phyloP scores from a whole-genome alignment of 1,140 invertebrate genomes.

The Neelides sp. region DNA sequence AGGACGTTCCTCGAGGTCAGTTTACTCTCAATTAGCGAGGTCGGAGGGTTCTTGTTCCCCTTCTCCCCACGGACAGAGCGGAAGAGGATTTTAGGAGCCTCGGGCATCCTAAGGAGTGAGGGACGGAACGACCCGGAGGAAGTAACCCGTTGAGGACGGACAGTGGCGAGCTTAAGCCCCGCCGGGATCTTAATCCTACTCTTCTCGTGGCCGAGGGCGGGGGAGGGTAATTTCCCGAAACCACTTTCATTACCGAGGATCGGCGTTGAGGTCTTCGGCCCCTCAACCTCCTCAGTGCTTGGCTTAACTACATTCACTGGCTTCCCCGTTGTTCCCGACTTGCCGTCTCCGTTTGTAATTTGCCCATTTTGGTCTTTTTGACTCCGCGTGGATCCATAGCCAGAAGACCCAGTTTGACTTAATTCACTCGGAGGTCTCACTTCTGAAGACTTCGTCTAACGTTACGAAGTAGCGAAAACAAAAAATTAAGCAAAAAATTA shows the following conservation, averaged over 20 bases:
- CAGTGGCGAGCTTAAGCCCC: slow-evolving; percentile 24
- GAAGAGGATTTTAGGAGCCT: slow-evolving; percentile 29
- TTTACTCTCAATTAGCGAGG: neutral
- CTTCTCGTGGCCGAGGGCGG: neutral
- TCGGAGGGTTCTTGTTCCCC: neutral
- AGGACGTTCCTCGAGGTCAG: neutral
- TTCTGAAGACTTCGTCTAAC: slow-evolving; percentile 16
- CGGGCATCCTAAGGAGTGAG: slow-evolving; percentile 29
- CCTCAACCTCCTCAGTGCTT: slow-evolving; percentile 13
- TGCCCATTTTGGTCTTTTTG: slow-evolving; percentile 33
- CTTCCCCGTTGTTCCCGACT: slow-evolving; percentile 4
- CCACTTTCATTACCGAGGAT: slow-evolving; percentile 10
- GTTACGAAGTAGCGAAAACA: slow-evolving; percentile 15
- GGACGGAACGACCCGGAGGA: slow-evolving; percentile 23
- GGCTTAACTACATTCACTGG: slow-evolving; percentile 27
- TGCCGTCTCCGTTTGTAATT: neutral
- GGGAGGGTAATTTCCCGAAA: slow-evolving; percentile 3
- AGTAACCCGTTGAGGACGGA: slow-evolving; percentile 10
- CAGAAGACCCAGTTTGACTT: slow-evolving; percentile 43
- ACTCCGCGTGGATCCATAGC: slow-evolving; percentile 48
- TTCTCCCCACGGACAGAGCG: slow-evolving; percentile 22
- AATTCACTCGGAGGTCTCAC: slow-evolving; percentile 39
- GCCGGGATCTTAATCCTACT: neutral
- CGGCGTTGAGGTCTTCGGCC: slow-evolving; percentile 28
- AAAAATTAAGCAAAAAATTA: slow-evolving; percentile 16